Base-by-base conservation (phyloP, 2,797 vertebrate genomes). In the Rhinatrema bivittatum region DNA sequence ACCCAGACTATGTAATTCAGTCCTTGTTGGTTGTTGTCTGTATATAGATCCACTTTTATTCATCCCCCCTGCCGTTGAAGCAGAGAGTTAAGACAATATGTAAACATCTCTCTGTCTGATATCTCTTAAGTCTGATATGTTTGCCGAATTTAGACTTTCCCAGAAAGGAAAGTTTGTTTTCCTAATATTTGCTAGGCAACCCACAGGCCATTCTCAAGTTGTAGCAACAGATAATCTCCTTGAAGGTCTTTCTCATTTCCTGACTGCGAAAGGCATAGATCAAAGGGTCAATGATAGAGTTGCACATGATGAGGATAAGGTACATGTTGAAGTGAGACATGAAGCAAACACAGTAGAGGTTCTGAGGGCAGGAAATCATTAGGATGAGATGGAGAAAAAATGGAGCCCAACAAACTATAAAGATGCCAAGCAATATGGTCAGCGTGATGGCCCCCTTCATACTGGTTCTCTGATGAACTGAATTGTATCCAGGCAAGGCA, bases 281-380 rank as follows among this genome's bases (percentile, higher is more conserved):
- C 51, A 86, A 60, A 20, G 84, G 83, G 30, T 86, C 84, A 0
- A 86, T 77, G 43, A 80, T 76, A 0, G 84, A 86, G 39, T 86
- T 86, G 43, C 82, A 86, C 79, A 85, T 86, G 43, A 86, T 86
- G 15, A 85, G 77, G 18, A 85, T 82, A 46, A 87, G 79, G 48
- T 87, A 87, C 82, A 85, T 78, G 55, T 84, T 85, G 64, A 86
- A 87, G 41, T 86, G 72, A 12, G 84, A 82, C 82, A 87, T 87
- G 33, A 86, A 86, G 38, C 84, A 86, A 32, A 81, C 61, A 32
- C 84, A 87, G 27, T 84, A 87, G 34, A 82, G 49, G 28, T 85
- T 87, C 42, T 81, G 73, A 25, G 83, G 84, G 34, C 83, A 87
- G 10, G 81, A 84, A 36, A 87, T 78, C 81, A 84, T 84, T 29